Evolutionary conservation across 2,797 vertebrate genomes (phyloP), one percentile per base, ranked within the genome.

Genomic region (Ptychobarbus kaznakovi): DNA sequence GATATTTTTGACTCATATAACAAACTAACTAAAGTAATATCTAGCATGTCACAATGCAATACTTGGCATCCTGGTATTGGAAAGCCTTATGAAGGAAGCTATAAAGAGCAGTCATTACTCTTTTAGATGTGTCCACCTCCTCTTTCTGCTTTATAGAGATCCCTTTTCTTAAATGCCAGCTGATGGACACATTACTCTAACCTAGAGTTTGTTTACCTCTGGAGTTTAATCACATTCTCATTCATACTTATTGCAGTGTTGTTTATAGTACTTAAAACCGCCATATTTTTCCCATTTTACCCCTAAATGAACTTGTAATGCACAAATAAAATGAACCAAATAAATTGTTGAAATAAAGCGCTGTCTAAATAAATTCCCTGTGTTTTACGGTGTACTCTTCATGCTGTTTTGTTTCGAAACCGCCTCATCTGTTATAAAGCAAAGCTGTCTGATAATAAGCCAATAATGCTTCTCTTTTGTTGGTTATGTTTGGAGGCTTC

Each of bases 91-190:
- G 63, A 72, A 82, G 87, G 81, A 90, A 87, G 13, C n/a, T 68
- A 28, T 86, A 68, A 83, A 82, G 86, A 81, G 68, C 49, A 88
- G 77, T 56, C 76, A 76, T 93, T 89, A 91, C 86, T 90, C 78
- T 91, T 86, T 93, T 91, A 92, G 89, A 91, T 91, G 88, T 87
- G 63, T 9, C 84, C 73, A 86, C 85, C 82, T 87, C 76, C 65
- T 86, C 73, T 86, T 85, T 90, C 63, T 88, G 68, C 32, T 80
- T 88, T 86, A 69, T 38, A 78, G 77, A 80, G 18, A 46, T 77
- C 81, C 1, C 16, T 53, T 79, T 85, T 81, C 63, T 84, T 79
- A 28, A 49, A 68, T 66, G 46, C 38, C 78, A 68, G 35, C 40
- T 86, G 80, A 85, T 80, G 40, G 42, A n/a, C n/a, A n/a, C 22